A percentile compares a stretch with the other conserved stretches of the same genome.
These are phyloP conservation scores for Heliocidaris tuberculata DNA, from an alignment of 35 echinoderm and acorn worm species.

Conservation along the genomic window DNA sequence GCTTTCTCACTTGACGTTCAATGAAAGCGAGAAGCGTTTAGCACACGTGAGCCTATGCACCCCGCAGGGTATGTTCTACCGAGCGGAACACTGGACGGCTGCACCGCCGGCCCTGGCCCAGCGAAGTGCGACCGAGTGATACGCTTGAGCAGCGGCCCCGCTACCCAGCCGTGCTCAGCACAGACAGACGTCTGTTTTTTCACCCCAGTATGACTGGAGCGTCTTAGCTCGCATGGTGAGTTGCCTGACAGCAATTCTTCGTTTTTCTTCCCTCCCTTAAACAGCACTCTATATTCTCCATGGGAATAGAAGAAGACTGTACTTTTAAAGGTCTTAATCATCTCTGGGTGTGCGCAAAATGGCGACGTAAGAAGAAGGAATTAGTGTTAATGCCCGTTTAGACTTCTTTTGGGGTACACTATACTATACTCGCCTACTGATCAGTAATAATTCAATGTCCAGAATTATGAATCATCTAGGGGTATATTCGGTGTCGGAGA, in stretches of 20 bases:
- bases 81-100: slow-evolving; percentile 47
- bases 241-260: neutral
- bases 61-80: slow-evolving; percentile 45
- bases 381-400: too few relatives aligned
- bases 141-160: slow-evolving; percentile 42
- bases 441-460: too few relatives aligned
- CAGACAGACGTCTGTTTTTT: neutral
- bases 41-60: slow-evolving; percentile 6
- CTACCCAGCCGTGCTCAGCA: slow-evolving; percentile 26
- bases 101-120: slow-evolving; percentile 42
- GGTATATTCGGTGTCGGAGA: too few relatives aligned
- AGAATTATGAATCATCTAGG: too few relatives aligned
- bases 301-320: neutral
- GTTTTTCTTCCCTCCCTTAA: neutral
- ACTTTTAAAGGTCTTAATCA: slow-evolving; percentile 5
- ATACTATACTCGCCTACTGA: too few relatives aligned
- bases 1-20: neutral
- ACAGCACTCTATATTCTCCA: neutral
- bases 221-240: neutral
- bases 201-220: neutral
- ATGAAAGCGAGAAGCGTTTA: neutral
- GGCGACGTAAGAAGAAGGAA: neutral
- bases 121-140: slow-evolving; percentile 41
- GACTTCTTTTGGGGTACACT: too few relatives aligned
- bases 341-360: neutral